Conservation (phyloP, 2,888 invertebrate genomes). For the Xanthorhoe designata region DNA sequence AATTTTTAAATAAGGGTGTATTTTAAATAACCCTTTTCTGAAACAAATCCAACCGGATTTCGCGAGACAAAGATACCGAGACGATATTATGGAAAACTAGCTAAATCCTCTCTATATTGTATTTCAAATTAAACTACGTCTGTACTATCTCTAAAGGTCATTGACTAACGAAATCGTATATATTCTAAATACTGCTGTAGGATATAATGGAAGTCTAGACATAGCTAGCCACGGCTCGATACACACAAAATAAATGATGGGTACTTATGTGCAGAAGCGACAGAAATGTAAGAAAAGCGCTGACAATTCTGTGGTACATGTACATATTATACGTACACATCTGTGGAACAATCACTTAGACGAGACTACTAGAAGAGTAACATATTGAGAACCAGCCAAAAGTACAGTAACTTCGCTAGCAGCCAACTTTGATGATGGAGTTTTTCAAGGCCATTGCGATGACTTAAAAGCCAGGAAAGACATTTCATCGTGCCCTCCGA, state of each 20-base stretch:
- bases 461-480: no score
- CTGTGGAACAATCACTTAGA: not conserved
- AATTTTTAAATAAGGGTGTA: no score
- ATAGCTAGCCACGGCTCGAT: constrained; percentile 10
- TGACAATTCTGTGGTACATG: not conserved
- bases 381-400: no score
- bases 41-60: no score
- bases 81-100: not conserved
- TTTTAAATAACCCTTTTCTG: no score
- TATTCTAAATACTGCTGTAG: constrained; percentile 52
- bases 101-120: no score
- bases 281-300: not conserved
- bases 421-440: no score
- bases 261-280: constrained; percentile 12
- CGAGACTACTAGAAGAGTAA: no score
- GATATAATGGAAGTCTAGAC: constrained; percentile 38
- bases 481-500: no score
- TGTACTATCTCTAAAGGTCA: constrained; percentile 16
- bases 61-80: not conserved
- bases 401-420: no score
- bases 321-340: not conserved
- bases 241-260: constrained; percentile 8
- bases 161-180: constrained; percentile 41
- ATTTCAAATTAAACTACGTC: no score
- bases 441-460: no score